Conservation (phyloP, 2,113 vertebrate genomes). For the Coryphaenoides rupestris region DNA sequence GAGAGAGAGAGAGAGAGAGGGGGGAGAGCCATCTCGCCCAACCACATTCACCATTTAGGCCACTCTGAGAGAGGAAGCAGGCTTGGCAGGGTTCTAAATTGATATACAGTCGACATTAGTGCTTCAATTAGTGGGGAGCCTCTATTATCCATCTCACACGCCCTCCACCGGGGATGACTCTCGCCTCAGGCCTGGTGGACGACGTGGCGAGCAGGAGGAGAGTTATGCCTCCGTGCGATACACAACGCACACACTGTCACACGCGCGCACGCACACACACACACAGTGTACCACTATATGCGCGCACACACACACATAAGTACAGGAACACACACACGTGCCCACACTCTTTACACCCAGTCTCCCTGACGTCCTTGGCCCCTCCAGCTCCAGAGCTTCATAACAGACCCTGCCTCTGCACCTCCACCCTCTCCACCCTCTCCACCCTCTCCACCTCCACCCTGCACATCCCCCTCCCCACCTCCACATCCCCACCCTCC, state of each 20-base stretch:
- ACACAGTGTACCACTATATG: background rate
- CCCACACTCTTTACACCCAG: background rate
- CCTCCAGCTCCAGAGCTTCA: constrained; percentile 21
- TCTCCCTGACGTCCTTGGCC: constrained; percentile 8
- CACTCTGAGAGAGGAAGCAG: background rate
- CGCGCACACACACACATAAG: background rate
- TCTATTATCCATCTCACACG: constrained; percentile 27
- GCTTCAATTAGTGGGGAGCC: constrained; percentile 24
- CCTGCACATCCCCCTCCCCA: no score
- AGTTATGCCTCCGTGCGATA: background rate
- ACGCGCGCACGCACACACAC: constrained; percentile 8
- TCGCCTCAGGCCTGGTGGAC: background rate
- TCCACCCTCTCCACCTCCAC: no score
- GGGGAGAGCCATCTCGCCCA: no score
- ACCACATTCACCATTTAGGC: background rate
- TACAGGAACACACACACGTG: no score
- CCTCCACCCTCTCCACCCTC: no score
- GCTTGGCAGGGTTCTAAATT: constrained; percentile 7
- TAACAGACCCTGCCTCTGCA: constrained; percentile 7
- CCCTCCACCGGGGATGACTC: background rate
- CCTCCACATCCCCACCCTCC: no score
- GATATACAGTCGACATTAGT: constrained; percentile 26
- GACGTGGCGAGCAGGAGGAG: background rate
- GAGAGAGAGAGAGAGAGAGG: no score
- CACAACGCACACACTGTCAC: background rate